These are phyloP conservation scores for Brachypalpus laphriformis DNA, from an alignment of 2,888 invertebrate species.

Conservation along the genomic window DNA sequence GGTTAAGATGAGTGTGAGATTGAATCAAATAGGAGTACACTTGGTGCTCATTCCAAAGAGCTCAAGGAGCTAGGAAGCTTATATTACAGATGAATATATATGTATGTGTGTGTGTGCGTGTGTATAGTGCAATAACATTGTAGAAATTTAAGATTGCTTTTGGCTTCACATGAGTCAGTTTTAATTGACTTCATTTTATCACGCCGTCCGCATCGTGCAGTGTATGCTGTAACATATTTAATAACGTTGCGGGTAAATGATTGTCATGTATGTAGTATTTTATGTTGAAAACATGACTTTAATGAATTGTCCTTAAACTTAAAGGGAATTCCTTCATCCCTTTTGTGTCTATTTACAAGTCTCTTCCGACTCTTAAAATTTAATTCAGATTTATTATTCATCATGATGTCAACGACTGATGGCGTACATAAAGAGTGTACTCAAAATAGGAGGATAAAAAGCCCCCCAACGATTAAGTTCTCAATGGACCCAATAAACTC, in stretches of 20 bases:
- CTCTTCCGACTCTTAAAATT: background rate
- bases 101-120: background rate
- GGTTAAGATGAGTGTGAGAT: constrained; percentile 43
- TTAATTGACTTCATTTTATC: constrained; percentile 32
- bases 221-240: background rate
- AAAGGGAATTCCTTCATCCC: background rate
- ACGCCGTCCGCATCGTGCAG: background rate
- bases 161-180: constrained; percentile 1
- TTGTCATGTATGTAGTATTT: background rate
- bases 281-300: background rate
- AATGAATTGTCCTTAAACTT: background rate
- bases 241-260: background rate
- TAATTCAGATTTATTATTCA: constrained; percentile 12
- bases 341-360: background rate
- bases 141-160: constrained; percentile 11
- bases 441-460: background rate
- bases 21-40: constrained; percentile 35
- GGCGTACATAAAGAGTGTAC: constrained; percentile 4
- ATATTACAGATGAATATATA: background rate
- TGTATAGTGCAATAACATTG: background rate
- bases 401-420: constrained; percentile 12
- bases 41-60: constrained; percentile 1
- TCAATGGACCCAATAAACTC: constrained; percentile 37
- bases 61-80: background rate
- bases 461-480: background rate